These are phyloP conservation scores for Musca vetustissima DNA, from an alignment of 1,140 invertebrate genomes.

Conservation along the genomic window DNA sequence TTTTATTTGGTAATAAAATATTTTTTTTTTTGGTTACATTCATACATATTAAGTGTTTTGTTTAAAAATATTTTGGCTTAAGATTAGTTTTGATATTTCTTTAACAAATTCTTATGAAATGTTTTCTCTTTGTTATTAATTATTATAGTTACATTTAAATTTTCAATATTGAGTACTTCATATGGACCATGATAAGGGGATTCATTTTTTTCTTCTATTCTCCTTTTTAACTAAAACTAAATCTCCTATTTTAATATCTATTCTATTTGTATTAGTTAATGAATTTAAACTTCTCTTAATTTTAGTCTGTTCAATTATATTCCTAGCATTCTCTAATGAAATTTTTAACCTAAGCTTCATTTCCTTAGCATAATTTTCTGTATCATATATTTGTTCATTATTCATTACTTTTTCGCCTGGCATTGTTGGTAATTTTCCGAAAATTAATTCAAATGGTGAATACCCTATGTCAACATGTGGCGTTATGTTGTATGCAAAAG, in stretches of 20 bases:
- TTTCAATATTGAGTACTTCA: background rate
- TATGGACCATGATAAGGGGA: slow-evolving; percentile 8
- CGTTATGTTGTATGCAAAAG: slow-evolving; percentile 23
- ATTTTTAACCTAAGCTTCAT: background rate
- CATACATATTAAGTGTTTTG: no score
- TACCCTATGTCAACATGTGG: background rate
- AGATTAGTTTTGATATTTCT: slow-evolving; percentile 4
- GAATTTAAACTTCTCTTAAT: background rate
- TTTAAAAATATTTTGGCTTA: no score
- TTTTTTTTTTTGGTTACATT: no score
- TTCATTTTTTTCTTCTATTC: slow-evolving; percentile 17
- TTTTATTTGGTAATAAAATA: no score
- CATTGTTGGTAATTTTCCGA: background rate
- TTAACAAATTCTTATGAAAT: slow-evolving; percentile 12
- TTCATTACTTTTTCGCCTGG: background rate
- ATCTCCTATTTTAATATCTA: slow-evolving; percentile 15
- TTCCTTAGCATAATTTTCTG: slow-evolving; percentile 15
- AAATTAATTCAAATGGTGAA: slow-evolving; percentile 11
- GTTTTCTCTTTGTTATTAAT: background rate
- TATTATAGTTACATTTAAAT: background rate
- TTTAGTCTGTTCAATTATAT: background rate
- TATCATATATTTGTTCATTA: background rate
- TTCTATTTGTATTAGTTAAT: slow-evolving; percentile 2
- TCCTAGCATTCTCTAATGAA: slow-evolving; percentile 4
- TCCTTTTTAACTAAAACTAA: slow-evolving; percentile 12